phyloP scores from a whole-genome alignment of 2,888 invertebrate species.

The Hirtodrosophila confusa region DNA sequence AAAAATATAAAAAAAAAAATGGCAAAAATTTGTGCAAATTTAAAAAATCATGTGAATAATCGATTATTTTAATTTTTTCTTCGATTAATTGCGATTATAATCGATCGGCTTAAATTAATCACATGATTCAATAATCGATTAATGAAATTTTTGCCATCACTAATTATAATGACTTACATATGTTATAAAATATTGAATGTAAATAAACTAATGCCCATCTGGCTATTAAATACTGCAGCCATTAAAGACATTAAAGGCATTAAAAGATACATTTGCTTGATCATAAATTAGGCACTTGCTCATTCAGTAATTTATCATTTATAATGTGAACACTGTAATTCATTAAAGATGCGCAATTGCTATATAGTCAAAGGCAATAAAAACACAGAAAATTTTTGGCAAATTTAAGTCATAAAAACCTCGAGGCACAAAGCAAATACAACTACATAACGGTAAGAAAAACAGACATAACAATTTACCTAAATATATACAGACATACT shows the following conservation, averaged over 20 bases:
- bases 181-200: conserved; percentile 18
- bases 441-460: conserved; percentile 14
- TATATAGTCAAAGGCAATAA: conserved; percentile 22
- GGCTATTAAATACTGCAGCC: conserved; percentile 28
- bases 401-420: conserved; percentile 34
- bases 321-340: conserved; percentile 46
- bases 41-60: too few relatives aligned
- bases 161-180: conserved; percentile 19
- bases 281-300: conserved; percentile 34
- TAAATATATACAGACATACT: conserved; percentile 6
- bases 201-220: conserved; percentile 28
- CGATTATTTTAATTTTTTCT: too few relatives aligned
- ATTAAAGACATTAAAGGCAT: conserved; percentile 44
- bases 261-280: conserved; percentile 28
- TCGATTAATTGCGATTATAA: too few relatives aligned
- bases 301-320: conserved; percentile 42
- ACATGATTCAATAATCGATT: too few relatives aligned
- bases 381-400: conserved; percentile 42
- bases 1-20: too few relatives aligned
- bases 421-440: conserved; percentile 4
- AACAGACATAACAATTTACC: conserved; percentile 31
- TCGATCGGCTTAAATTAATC: too few relatives aligned
- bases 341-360: conserved; percentile 43
- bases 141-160: too few relatives aligned
- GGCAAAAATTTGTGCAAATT: too few relatives aligned